Conservation (phyloP, 1,140 invertebrate species). For the Ips typographus region DNA sequence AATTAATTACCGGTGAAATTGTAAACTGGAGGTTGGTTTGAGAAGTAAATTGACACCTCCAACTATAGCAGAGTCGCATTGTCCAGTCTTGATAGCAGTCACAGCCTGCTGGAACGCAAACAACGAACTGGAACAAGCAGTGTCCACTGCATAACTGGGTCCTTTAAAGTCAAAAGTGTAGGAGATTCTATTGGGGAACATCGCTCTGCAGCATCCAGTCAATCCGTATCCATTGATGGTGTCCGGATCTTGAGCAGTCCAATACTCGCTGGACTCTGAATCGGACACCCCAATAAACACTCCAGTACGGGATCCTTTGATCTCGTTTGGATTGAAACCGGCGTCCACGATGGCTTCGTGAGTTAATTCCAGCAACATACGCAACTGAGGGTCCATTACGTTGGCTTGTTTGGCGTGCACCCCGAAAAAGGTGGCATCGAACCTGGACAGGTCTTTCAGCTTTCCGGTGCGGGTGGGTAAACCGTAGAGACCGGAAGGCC, state of each 20-base stretch:
- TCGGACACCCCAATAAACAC: slow-evolving; percentile 88
- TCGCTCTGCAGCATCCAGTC: slow-evolving; percentile 88
- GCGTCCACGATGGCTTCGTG: slow-evolving; percentile 95
- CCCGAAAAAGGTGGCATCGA: slow-evolving; percentile 93
- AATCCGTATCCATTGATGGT: slow-evolving; percentile 88
- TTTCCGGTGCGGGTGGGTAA: slow-evolving; percentile 85
- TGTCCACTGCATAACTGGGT: slow-evolving; percentile 91
- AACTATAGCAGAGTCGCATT: slow-evolving; percentile 92
- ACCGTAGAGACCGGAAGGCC: slow-evolving; percentile 75
- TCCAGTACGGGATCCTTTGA: slow-evolving; percentile 84
- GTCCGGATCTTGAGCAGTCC: slow-evolving; percentile 67
- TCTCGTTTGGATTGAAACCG: slow-evolving; percentile 69
- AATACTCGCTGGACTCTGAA: slow-evolving; percentile 84
- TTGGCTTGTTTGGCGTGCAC: slow-evolving; percentile 92
- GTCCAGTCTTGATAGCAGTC: slow-evolving; percentile 75
- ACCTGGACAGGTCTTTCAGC: slow-evolving; percentile 82
- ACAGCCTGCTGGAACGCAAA: slow-evolving; percentile 88
- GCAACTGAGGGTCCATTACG: slow-evolving; percentile 92
- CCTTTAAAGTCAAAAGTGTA: slow-evolving; percentile 92
- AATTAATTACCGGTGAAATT: slow-evolving; percentile 71
- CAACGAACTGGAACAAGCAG: slow-evolving; percentile 92
- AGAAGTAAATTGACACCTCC: slow-evolving; percentile 81
- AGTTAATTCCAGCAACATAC: slow-evolving; percentile 88
- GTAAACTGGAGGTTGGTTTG: slow-evolving; percentile 86
- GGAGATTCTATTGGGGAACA: slow-evolving; percentile 96